Conservation (phyloP, 1,140 invertebrate genomes). For the Trichomalopsis sarcophagae region DNA sequence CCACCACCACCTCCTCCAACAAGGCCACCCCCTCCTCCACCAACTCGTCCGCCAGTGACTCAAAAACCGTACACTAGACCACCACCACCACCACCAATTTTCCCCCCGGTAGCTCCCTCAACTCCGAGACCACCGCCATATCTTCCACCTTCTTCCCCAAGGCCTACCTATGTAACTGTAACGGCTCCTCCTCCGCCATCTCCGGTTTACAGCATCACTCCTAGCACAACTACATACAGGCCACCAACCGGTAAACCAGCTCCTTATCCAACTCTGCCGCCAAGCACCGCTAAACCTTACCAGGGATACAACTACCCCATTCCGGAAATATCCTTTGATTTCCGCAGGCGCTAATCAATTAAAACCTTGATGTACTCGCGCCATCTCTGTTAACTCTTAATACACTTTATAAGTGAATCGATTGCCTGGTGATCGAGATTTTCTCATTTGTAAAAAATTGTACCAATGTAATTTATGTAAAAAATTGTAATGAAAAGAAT, state of each 20-base stretch:
- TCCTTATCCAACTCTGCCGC: constrained; percentile 65
- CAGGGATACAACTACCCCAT: constrained; percentile 69
- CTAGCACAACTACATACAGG: constrained; percentile 58
- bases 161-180: constrained; percentile 59
- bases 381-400: not conserved
- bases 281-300: constrained; percentile 60
- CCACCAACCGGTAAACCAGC: constrained; percentile 61
- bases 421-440: not conserved
- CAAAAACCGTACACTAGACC: not conserved
- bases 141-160: constrained; percentile 62
- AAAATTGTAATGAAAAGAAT: not conserved
- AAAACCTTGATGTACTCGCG: not conserved
- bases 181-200: constrained; percentile 65
- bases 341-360: constrained; percentile 61
- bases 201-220: constrained; percentile 62
- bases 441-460: constrained; percentile 5
- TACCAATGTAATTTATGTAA: constrained; percentile 30
- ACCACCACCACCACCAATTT: constrained; percentile 20
- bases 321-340: constrained; percentile 68
- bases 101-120: constrained; percentile 44
- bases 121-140: constrained; percentile 62
- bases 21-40: not conserved
- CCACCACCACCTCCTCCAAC: not conserved
- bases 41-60: not conserved
- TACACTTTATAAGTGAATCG: constrained; percentile 39